phyloP scores from a whole-genome alignment of 2,888 invertebrate species.

The Anagyrus pseudococci region DNA sequence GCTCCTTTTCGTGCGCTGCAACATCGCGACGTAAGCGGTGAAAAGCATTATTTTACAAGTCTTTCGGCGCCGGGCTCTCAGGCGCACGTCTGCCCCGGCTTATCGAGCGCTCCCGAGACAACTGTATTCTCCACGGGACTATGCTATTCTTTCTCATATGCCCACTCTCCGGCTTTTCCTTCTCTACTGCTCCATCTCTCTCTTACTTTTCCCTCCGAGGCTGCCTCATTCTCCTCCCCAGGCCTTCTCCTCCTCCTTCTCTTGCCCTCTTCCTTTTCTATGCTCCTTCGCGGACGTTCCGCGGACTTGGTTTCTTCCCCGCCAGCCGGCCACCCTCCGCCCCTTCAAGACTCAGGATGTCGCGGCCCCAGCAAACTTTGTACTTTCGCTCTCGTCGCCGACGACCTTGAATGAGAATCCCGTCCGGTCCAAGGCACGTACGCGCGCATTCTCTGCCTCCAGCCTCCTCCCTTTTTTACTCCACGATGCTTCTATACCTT shows the following conservation, averaged over 20 bases:
- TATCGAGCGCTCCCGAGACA: not conserved
- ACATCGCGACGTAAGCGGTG: too few relatives aligned
- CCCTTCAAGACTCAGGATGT: too few relatives aligned
- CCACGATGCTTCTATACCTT: conserved; percentile 13
- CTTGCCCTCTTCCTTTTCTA: not conserved
- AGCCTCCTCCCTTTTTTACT: conserved; percentile 10
- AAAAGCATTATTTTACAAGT: too few relatives aligned
- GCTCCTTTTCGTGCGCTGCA: too few relatives aligned
- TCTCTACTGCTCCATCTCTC: too few relatives aligned
- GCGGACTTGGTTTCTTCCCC: conserved; percentile 3
- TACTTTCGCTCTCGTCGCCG: conserved; percentile 38
- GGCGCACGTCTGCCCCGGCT: not conserved
- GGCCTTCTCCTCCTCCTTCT: conserved; percentile 2
- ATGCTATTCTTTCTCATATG: too few relatives aligned
- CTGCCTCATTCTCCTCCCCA: not conserved
- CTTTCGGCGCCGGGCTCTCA: too few relatives aligned
- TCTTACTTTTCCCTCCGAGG: too few relatives aligned
- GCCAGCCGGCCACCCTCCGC: not conserved
- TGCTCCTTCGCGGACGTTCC: not conserved
- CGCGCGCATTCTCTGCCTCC: conserved; percentile 26
- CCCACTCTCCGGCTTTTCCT: too few relatives aligned
- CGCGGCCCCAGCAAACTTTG: conserved; percentile 31
- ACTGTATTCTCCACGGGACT: not conserved
- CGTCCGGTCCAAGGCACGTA: conserved; percentile 38
- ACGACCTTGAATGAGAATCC: conserved; percentile 41